A percentile compares a stretch with the other conserved stretches of the same genome.
Evolutionary conservation across 2,113 vertebrate genomes (phyloP).

Genomic region (Rallus limicola): DNA sequence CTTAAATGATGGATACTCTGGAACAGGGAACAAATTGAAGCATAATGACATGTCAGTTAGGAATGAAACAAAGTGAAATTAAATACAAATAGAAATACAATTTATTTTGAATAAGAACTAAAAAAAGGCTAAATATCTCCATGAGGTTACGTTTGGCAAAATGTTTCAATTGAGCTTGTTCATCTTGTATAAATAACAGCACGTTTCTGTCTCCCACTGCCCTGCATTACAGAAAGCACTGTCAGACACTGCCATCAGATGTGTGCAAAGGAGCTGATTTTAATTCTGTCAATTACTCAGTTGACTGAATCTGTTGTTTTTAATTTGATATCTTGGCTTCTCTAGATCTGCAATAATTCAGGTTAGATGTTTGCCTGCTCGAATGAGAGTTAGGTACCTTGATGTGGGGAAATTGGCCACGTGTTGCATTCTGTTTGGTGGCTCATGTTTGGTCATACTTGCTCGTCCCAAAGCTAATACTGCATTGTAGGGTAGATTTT

Average conservation of each 20-base stretch:
- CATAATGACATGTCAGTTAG: background rate
- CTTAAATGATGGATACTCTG: background rate
- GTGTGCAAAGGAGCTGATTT: background rate
- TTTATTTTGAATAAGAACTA: background rate
- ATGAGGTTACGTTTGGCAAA: background rate
- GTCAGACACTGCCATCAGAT: background rate
- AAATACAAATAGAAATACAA: background rate
- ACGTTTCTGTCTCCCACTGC: background rate
- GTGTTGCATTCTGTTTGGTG: background rate
- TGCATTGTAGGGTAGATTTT: background rate
- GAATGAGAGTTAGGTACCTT: background rate
- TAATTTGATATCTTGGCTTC: background rate
- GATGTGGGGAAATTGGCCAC: background rate
- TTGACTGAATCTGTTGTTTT: background rate
- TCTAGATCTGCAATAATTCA: background rate
- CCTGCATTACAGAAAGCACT: background rate
- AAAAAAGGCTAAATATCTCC: background rate
- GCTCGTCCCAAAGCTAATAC: background rate
- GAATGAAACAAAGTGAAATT: background rate
- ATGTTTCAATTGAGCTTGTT: background rate
- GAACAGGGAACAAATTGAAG: background rate
- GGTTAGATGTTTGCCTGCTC: background rate
- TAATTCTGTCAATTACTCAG: conserved; percentile 9
- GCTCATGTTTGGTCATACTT: background rate
- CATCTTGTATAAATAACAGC: background rate